Evolutionary conservation across 1,140 invertebrate species (phyloP).

Genomic region (Choristoneura fumiferana): DNA sequence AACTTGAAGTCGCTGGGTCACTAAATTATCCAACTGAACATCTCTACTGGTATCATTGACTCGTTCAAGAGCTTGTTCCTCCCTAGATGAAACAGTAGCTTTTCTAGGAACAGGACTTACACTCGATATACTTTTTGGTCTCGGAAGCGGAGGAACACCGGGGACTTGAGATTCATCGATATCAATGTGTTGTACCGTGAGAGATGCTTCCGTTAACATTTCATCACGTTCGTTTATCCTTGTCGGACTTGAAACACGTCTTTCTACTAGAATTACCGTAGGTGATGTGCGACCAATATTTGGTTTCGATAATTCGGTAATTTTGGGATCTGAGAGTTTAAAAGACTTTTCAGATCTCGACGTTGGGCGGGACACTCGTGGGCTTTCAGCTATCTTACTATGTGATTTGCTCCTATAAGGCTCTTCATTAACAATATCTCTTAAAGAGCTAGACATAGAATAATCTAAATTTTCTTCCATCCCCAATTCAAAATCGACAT

Average conservation of each 20-base stretch:
- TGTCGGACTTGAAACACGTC: conserved; percentile 78
- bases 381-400: conserved; percentile 45
- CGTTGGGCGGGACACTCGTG: conserved; percentile 66
- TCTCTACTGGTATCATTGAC: conserved; percentile 60
- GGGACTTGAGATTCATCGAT: conserved; percentile 62
- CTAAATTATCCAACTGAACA: conserved; percentile 63
- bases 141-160: conserved; percentile 65
- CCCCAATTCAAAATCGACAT: conserved; percentile 83
- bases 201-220: conserved; percentile 77
- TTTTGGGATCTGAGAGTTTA: conserved; percentile 78
- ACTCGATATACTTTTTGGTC: conserved; percentile 37
- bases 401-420: conserved; percentile 50
- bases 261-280: conserved; percentile 80
- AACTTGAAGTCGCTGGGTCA: conserved; percentile 82
- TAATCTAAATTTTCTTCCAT: conserved; percentile 76
- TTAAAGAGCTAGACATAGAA: conserved; percentile 66
- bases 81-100: conserved; percentile 30
- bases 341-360: conserved; percentile 75
- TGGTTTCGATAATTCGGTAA: conserved; percentile 77
- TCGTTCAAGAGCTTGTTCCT: conserved; percentile 70
- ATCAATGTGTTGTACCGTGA: conserved; percentile 76
- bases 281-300: conserved; percentile 78
- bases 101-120: conserved; percentile 27
- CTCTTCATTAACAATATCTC: conserved; percentile 65
- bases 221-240: conserved; percentile 74